Base-by-base conservation (phyloP, 2,797 vertebrate genomes). In the Coilia nasus region DNA sequence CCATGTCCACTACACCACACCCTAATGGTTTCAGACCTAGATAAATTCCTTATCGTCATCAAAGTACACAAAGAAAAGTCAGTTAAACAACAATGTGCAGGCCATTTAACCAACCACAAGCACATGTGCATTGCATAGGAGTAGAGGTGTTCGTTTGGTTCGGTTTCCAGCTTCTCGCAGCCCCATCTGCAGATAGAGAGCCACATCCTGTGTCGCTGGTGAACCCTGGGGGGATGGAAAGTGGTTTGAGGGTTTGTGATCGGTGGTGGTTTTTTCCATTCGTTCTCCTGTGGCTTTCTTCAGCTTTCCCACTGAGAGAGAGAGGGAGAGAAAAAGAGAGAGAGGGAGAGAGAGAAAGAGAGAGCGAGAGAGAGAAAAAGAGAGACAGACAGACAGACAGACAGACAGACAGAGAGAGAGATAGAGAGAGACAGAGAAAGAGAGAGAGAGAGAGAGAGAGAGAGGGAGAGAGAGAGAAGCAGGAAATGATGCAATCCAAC, bases 231-330 rank as follows among this genome's bases (percentile, higher is more conserved):
- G 71, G 71, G 71, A 17, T 44, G 35, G 35, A 11, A 21, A 78
- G 71, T 21, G 71, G 71, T 35, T 35, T 75, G 67, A 44, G 71
- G 71, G 35, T 44, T 78, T 78, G 71, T 44, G 71, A 78, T 78
- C 35, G 41, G 71, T n/a, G 35, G 71, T 78, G 57, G 57, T 44
- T 78, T 78, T 6, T 35, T 17, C 6, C 35, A 44, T 78, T 44
- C 4, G 71, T 78, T 78, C 35, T 44, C 71, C 35, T 21, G 71
- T 44, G 71, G 71, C 35, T 78, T 41, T 78, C 71, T 78, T 78
- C 35, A 41, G 2, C 71, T 21, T 78, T 7, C 71, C 15, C 7
- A 17, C 19, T 14, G 12, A 71, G 64, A 2, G 9, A 64, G 60
- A 11, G 60, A 25, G 60, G 25, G 60, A 64, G 23, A 71, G 4